Evolutionary conservation across 1,140 invertebrate species (phyloP).

Genomic region (Diachasma alloeum): DNA sequence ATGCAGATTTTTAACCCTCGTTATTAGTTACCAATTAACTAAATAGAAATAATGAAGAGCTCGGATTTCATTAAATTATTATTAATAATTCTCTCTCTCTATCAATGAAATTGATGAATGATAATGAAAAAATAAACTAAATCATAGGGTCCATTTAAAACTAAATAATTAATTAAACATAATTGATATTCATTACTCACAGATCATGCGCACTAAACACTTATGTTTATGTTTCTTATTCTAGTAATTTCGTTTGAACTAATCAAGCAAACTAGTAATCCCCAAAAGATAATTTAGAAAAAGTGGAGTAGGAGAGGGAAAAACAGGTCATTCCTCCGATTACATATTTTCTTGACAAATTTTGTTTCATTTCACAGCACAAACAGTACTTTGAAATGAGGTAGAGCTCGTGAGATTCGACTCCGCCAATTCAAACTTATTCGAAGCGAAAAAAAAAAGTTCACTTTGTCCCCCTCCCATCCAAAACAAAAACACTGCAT

Average conservation of each 20-base stretch:
- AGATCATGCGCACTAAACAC: slow-evolving; percentile 61
- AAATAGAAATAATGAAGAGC: neutral
- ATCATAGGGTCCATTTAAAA: slow-evolving; percentile 3
- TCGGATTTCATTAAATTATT: slow-evolving; percentile 14
- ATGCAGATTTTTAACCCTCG: neutral
- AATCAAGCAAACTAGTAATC: slow-evolving; percentile 53
- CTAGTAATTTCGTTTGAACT: slow-evolving; percentile 38
- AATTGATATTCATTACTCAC: slow-evolving; percentile 51
- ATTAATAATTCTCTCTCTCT: slow-evolving; percentile 10
- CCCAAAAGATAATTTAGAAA: slow-evolving; percentile 32
- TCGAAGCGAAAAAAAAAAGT: slow-evolving; percentile 18
- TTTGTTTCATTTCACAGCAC: neutral
- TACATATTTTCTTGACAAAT: neutral
- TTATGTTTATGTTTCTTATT: slow-evolving; percentile 37
- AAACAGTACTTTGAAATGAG: too few species aligned
- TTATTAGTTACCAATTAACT: neutral
- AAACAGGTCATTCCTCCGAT: slow-evolving; percentile 7
- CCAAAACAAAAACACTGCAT: neutral
- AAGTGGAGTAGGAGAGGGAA: slow-evolving; percentile 25
- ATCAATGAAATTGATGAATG: slow-evolving; percentile 35
- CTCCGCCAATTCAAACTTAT: neutral
- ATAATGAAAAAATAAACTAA: slow-evolving; percentile 9
- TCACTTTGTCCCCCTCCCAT: neutral
- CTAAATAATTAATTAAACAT: slow-evolving; percentile 32
- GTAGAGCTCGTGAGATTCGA: too few species aligned